Base-by-base conservation (phyloP, 2,797 vertebrate species). In the Helarctos malayanus region DNA sequence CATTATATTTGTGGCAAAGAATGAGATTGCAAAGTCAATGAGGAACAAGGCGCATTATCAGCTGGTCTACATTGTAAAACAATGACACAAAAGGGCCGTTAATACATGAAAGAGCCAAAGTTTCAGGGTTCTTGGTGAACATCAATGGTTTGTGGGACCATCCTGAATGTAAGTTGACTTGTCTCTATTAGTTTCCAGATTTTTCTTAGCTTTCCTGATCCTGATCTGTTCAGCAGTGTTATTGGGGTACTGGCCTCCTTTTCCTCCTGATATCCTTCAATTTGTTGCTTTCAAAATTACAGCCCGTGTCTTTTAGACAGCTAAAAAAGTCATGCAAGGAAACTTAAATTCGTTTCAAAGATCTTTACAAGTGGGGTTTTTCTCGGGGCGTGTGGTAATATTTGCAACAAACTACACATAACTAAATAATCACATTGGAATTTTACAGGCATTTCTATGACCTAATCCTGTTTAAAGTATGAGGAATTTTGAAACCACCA, bases 1-100 rank as follows among this genome's bases (percentile, higher is more conserved):
- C 95, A 98, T 97, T 97, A 52, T 85, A 73, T 23, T 75, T 94
- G 94, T 89, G 95, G 96, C 94, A 96, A 97, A 96, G 78, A 98
- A 97, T 59, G 95, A 97, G 95, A 97, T 81, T 69, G 85, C 92
- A 98, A 96, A 41, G 94, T 75, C 15, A 94, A 11, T 38, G 35
- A 95, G 41, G 79, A 35, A 95, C 79, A 91, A 98, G 98, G 96
- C 63, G 0, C 90, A 59, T 3, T 96, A 75, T 76, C 93, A 95
- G 81, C 80, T 86, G 91, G 73, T 95, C 93, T 68, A 38, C 88
- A 89, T 21, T 69, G 90, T 85, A 92, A 97, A 92, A 95, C 94
- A 96, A 92, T 89, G 78, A 52, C 57, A 96, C 95, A 92, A 82
- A 94, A 94, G 89, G 25, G 1, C 85, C 35, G n/a, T 80, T 63